Evolutionary conservation across 2,113 vertebrate species (phyloP), one percentile per base, ranked within the genome.

Genomic region (Dipodomys ordii): DNA sequence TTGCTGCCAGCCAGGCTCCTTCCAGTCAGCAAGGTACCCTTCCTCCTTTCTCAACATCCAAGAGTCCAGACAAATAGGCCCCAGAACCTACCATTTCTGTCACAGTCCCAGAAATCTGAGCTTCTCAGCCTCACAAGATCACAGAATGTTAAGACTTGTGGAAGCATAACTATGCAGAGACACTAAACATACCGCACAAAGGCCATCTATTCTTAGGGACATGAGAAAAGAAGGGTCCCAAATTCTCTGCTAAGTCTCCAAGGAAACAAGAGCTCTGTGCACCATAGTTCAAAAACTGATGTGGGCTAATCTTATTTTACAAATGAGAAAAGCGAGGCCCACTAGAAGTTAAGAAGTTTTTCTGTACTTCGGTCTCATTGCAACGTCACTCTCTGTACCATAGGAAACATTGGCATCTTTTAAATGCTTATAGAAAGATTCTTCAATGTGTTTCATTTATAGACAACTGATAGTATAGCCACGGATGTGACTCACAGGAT

Each of bases 391-490:
- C 44, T 1, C 2, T 27, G 4, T 0, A 13, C 3, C 25, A 20
- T 1, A 11, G 30, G 39, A 65, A 85, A 46, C 28, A 12, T 1
- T 0, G 28, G 10, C 44, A 30, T 68, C 28, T 91, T 87, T 89
- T 64, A 87, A 74, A 88, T 65, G 72, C 20, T 46, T n/a, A 39
- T 4, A 11, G 91, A 82, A 90, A 96, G 73, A 1, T 35, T 1
- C 46, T 81, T 91, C 53, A 83, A 18, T 95, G 93, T 80, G 91
- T 78, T 82, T 90, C 84, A 30, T 80, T 96, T 67, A 85, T 86
- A 73, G 60, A 88, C 71, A 92, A 90, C 62, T 6, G 82, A 1
- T 6, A 25, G n/a, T 62, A 67, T 0, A 78, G 11, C 44, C 80
- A 95, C 79, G 2, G 76, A 86, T 32, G 82, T 93, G 85, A 93